These are phyloP conservation scores for Macrotrachela quadricornifera DNA, from an alignment of 1,140 invertebrate species.

Conservation along the genomic window DNA sequence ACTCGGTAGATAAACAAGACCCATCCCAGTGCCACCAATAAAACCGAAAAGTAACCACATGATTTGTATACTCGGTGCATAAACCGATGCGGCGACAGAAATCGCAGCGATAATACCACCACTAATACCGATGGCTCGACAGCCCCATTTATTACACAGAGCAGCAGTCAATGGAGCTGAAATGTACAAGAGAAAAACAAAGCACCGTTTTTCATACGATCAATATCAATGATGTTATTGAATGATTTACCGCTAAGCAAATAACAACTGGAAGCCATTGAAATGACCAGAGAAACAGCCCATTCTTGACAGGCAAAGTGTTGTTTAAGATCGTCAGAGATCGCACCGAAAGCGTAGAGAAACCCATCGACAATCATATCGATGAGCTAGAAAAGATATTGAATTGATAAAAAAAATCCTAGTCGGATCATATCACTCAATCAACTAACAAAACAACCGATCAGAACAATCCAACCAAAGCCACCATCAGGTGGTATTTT, in stretches of 20 bases:
- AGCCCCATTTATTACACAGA: conserved; percentile 68
- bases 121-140: conserved; percentile 59
- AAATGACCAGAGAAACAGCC: conserved; percentile 70
- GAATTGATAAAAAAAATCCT: too few species aligned
- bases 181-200: conserved; percentile 18
- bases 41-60: neutral
- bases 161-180: conserved; percentile 73
- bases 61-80: conserved; percentile 19
- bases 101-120: conserved; percentile 53
- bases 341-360: conserved; percentile 62
- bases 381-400: conserved; percentile 46
- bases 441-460: conserved; percentile 51
- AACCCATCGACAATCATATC: conserved; percentile 49
- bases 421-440: too few species aligned
- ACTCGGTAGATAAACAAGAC: conserved; percentile 85
- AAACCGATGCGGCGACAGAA: conserved; percentile 48
- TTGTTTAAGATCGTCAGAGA: conserved; percentile 51
- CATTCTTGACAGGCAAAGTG: conserved; percentile 40
- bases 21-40: conserved; percentile 69
- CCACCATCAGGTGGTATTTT: conserved; percentile 36
- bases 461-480: conserved; percentile 78
- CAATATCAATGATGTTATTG: neutral
- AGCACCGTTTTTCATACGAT: neutral
- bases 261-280: conserved; percentile 42
- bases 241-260: neutral